Evolutionary conservation across 2,888 invertebrate species (phyloP), one percentile per base, ranked within the genome.

Genomic region (Cheilosia pagana): DNA sequence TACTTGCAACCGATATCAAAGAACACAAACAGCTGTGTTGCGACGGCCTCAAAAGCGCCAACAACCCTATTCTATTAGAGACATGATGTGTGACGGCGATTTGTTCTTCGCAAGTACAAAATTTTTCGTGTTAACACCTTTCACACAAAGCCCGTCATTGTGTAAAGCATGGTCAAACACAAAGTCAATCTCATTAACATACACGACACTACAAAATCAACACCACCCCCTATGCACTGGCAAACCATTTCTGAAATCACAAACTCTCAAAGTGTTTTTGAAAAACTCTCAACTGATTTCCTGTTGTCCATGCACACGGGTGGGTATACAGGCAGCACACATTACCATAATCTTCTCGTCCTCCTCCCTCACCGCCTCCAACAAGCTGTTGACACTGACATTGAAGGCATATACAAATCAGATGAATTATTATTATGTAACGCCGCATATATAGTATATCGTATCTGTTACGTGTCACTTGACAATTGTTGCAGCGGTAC

Each of bases 381-480:
- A 35, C 23, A 23, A 19, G 41, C 25, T 10, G 3, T 57, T 82
- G 78, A 50, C 78, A 82, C 72, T 82, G 82, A 82, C 78, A 82
- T 82, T 82, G 82, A 62, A 78, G 72, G 8, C 28, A 78, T 50
- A 72, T 50, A 72, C 21, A 67, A 76, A 59, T 76, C 68, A 53
- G 21, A 72, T 68, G 45, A 72, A 43, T 77, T 45, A 55, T 55
- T 23, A 23, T 53, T 74, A 74, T 63, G 71, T 65, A 72, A 82
- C 50, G 59, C 63, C 70, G 62, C 43, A 59, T 16, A 12, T 8
- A 39, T 23, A 48, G 39, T 21, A 16, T 14, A 19, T 19, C 39
- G 28, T 53, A 31, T 60, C 53, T 39, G 28, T 67, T 25, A 55
- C 50, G 43, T 72, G 62, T 57, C 78, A 82, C 41, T 71, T 71